These are phyloP conservation scores for Silurus lanzhouensis DNA, from an alignment of 2,797 vertebrate genomes.

Conservation along the genomic window DNA sequence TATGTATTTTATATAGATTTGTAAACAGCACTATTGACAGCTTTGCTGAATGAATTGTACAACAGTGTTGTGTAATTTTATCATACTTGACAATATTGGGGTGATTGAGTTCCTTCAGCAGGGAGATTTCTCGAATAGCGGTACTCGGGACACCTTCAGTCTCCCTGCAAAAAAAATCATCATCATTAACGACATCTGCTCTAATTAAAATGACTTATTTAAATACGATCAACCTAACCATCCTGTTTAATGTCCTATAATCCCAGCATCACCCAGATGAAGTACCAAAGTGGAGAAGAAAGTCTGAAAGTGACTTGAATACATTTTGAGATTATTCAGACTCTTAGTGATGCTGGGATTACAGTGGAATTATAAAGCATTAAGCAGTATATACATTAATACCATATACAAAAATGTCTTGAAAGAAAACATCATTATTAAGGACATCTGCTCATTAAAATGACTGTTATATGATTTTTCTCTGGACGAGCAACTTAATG, in stretches of 20 bases:
- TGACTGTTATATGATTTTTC: no score
- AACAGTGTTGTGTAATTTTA: not conserved
- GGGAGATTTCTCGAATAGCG: constrained; percentile 91
- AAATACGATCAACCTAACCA: not conserved
- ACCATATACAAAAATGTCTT: no score
- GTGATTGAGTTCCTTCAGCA: constrained; percentile 92
- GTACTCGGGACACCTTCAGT: constrained; percentile 94
- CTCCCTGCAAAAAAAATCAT: constrained; percentile 73
- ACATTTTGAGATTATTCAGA: no score
- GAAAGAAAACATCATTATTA: no score
- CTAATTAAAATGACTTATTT: not conserved
- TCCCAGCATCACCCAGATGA: not conserved
- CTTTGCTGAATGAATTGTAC: not conserved
- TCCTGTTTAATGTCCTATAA: not conserved
- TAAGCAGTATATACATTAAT: no score
- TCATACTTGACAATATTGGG: constrained; percentile 95
- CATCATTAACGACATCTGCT: not conserved
- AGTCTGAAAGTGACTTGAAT: not conserved
- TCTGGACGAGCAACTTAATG: no score
- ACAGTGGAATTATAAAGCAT: no score
- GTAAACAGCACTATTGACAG: no score
- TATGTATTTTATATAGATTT: no score
- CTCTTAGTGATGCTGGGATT: no score
- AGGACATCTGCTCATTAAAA: no score
- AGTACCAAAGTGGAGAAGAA: no score